phyloP scores from a whole-genome alignment of 2,888 invertebrate genomes.

The Nomada fabriciana region DNA sequence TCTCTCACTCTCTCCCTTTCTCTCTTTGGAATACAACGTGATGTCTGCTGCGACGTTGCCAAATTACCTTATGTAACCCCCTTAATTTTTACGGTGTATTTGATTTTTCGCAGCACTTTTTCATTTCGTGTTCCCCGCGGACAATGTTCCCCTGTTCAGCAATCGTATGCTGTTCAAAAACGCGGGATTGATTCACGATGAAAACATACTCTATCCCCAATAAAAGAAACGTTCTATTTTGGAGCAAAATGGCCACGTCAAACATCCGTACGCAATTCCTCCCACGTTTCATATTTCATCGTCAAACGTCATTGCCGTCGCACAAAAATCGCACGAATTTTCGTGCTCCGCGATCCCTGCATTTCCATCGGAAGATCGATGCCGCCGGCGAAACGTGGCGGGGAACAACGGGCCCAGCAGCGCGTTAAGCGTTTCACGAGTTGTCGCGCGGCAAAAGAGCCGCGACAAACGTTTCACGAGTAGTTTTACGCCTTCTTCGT shows the following conservation, averaged over 20 bases:
- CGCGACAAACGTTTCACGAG: constrained; percentile 58
- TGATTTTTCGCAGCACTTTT: not conserved
- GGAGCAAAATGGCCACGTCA: not conserved
- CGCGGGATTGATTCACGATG: too few relatives aligned
- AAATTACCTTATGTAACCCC: constrained; percentile 80
- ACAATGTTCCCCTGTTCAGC: too few relatives aligned
- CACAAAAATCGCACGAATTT: not conserved
- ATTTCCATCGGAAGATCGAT: not conserved
- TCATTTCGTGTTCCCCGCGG: too few relatives aligned
- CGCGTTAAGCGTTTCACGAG: constrained; percentile 50
- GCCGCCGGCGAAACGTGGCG: not conserved
- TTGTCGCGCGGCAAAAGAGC: constrained; percentile 57
- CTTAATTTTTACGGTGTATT: constrained; percentile 49
- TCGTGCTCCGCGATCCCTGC: not conserved
- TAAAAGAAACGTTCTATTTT: not conserved
- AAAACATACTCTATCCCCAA: not conserved
- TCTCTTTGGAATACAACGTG: constrained; percentile 62
- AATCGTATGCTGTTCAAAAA: too few relatives aligned
- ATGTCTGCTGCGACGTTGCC: constrained; percentile 81
- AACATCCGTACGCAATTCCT: too few relatives aligned
- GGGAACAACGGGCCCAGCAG: not conserved
- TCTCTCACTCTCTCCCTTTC: constrained; percentile 2
- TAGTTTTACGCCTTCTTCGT: constrained; percentile 59
- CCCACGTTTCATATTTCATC: too few relatives aligned
- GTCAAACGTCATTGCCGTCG: too few relatives aligned